These are phyloP conservation scores for Pachydiplax longipennis DNA, from an alignment of 2,888 invertebrate species.

Conservation along the genomic window DNA sequence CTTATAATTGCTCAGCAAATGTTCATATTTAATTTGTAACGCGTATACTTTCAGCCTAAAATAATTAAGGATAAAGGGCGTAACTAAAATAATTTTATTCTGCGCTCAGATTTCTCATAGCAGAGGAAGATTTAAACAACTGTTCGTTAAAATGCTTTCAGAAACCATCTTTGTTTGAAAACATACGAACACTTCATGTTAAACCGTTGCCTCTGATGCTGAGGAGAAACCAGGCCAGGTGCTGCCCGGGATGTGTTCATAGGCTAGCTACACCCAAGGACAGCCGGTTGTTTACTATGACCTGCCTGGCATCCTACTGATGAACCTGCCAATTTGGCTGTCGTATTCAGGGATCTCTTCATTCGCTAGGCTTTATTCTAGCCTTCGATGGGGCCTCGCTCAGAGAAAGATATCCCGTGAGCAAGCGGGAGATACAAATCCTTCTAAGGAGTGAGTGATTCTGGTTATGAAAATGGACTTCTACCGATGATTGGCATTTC, in stretches of 20 bases:
- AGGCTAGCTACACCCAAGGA: slow-evolving; percentile 14
- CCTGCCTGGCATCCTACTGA: slow-evolving; percentile 29
- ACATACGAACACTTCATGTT: too few species aligned
- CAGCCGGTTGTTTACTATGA: slow-evolving; percentile 28
- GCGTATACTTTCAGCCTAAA: too few species aligned
- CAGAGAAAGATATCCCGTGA: background rate
- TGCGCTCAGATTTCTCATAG: too few species aligned
- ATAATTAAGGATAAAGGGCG: too few species aligned
- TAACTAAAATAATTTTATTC: too few species aligned
- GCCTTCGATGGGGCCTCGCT: background rate
- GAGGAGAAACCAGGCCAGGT: slow-evolving; percentile 6
- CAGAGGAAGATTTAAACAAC: too few species aligned
- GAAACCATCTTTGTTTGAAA: too few species aligned
- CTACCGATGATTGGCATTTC: too few species aligned
- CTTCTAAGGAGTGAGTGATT: background rate
- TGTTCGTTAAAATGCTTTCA: too few species aligned
- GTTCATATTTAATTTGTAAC: too few species aligned
- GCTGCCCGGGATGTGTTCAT: background rate
- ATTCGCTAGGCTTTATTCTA: background rate
- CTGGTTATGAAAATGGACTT: too few species aligned
- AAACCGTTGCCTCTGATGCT: background rate
- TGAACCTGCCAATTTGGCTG: slow-evolving; percentile 33
- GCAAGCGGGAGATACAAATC: background rate
- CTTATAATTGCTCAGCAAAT: too few species aligned
- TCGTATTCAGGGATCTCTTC: slow-evolving; percentile 9